Evolutionary conservation across 2,888 invertebrate species (phyloP), one percentile per base, ranked within the genome.

Genomic region (Chalcosyrphus nemorum): DNA sequence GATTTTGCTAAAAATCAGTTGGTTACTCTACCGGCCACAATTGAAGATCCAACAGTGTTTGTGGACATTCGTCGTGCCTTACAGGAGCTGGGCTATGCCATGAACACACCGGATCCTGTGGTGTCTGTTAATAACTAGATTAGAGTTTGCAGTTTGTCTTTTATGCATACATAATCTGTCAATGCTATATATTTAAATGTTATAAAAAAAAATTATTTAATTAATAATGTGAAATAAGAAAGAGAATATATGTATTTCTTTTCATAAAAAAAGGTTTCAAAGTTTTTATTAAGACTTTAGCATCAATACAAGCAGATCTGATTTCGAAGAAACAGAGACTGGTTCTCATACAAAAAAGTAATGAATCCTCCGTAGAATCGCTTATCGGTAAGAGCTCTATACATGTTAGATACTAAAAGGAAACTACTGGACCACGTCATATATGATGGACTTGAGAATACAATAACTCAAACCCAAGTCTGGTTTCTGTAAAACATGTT

Each of bases 31-130:
- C 93, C 97, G 61, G 94, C 96, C 2, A 97, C 97, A 6, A 96
- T 98, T 86, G 98, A 98, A 90, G 97, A 98, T 91, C 94, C 96
- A 4, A 93, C 93, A 38, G 96, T 97, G 6, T 98, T 96, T 89
- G 93, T 92, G 6, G 95, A 95, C 89, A 95, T 98, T 87, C 95
- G 95, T 89, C 90, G 92, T 9, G 95, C 95, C 0, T 92, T 98
- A 78, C 95, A 96, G 89, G 95, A 94, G 88, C 92, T 95, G 81
- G 96, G 96, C 0, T 96, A 94, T 87, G 96, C 96, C 0, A 93
- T 93, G 89, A 93, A 93, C 68, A 95, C 95, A 0, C 95, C 95
- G 0, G 95, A 95, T 88, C 95, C 95, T 5, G 76, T 90, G 56
- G 80, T 89, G 29, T 78, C 87, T 7, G 19, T 43, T 61, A 61